phyloP scores from a whole-genome alignment of 2,113 vertebrate genomes.

The Charina bottae region DNA sequence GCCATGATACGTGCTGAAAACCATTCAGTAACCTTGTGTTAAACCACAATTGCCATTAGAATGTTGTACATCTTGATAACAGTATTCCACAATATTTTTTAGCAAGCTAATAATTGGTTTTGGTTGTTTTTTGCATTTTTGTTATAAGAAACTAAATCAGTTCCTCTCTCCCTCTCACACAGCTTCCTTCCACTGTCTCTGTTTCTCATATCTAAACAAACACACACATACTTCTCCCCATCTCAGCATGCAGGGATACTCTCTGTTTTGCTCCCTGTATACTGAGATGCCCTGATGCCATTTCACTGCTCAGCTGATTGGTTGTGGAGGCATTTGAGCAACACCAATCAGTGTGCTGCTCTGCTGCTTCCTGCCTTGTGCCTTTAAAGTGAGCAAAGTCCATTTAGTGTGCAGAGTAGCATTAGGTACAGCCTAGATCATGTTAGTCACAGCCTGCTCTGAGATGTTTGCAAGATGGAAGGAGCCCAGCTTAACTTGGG shows the following conservation, averaged over 20 bases:
- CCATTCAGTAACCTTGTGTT: constrained; percentile 30
- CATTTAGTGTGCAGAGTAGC: not conserved
- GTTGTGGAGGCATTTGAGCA: not conserved
- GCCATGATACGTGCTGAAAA: constrained; percentile 53
- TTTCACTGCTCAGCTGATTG: not conserved
- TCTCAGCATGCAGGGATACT: not conserved
- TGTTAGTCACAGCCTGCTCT: not conserved
- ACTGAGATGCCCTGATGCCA: not conserved
- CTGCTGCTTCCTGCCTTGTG: not conserved
- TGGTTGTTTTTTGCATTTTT: not conserved
- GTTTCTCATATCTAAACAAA: not conserved
- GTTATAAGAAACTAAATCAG: not conserved
- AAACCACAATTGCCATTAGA: constrained; percentile 42
- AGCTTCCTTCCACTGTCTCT: not conserved
- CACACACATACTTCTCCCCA: not conserved
- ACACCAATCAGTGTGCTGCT: not conserved
- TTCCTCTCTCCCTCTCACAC: too few relatives aligned
- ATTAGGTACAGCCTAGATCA: not conserved
- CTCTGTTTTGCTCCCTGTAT: not conserved
- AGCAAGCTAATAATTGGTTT: not conserved
- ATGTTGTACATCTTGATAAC: not conserved
- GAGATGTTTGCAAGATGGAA: not conserved
- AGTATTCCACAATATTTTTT: not conserved
- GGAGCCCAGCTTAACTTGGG: not conserved
- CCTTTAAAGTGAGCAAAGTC: not conserved